Evolutionary conservation across 2,797 vertebrate genomes (phyloP), one percentile per base, ranked within the genome.

Genomic region (Aphelocoma californica): DNA sequence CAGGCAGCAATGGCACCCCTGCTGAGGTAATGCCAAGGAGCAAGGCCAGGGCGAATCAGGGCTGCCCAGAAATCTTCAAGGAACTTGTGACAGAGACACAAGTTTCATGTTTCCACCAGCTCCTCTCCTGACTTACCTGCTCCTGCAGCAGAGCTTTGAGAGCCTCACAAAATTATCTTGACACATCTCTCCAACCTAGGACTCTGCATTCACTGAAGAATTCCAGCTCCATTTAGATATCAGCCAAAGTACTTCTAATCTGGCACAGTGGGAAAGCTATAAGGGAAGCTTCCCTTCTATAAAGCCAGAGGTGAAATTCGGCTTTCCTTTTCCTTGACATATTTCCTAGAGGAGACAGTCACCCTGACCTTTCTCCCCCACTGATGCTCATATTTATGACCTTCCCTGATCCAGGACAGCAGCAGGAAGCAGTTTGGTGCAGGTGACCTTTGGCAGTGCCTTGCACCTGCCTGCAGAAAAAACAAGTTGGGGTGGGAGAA

Each of bases 21-120:
- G 20, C 9, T 58, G 29, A 75, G 21, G 18, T 7, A 44, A n/a
- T 2, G 17, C 56, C 38, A 44, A 79, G 58, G 29, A 61, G 18
- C 38, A 42, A 61, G 34, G n/a, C 10, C 20, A 72, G 42, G 0
- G 3, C 25, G 31, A 64, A 71, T 32, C 34, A 47, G 13, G 57
- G 26, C 15, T 86, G 36, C 31, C 34, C 38, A 62, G 61, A 58
- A 40, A 50, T 45, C 51, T 77, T 54, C 1, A 5, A 71, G 54
- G 34, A 78, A 29, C 42, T 50, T 2, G 1, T n/a, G 50, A 89
- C 13, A 80, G 0, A 1, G 16, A 23, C 7, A 3, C 11, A 64
- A 71, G 24, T 36, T 40, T 36, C 36, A 31, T 2, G 4, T 54
- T 77, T 42, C 32, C 54, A 84, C 9, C 40, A 81, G 23, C 38